These are phyloP conservation scores for Phoenicopterus ruber DNA, from an alignment of 2,113 vertebrate species.

Conservation along the genomic window DNA sequence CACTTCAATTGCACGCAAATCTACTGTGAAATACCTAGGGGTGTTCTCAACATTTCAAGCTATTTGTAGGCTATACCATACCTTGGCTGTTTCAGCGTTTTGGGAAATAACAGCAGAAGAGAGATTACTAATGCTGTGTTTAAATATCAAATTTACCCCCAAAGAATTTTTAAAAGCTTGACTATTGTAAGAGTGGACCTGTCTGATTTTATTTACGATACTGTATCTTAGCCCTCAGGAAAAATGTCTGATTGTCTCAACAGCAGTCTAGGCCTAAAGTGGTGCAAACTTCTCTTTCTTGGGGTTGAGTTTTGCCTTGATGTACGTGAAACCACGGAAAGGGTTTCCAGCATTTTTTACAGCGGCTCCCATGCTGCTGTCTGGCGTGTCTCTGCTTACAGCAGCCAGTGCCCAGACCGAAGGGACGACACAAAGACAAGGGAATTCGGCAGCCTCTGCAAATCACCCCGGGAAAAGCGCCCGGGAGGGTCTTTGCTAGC, in stretches of 20 bases:
- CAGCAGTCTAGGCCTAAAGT: background rate
- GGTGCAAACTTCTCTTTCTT: background rate
- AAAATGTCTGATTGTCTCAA: background rate
- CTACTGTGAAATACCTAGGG: slow-evolving; percentile 36
- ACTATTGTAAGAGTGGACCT: background rate
- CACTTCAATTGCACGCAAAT: background rate
- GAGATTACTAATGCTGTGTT: background rate
- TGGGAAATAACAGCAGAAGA: background rate
- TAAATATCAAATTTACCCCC: background rate
- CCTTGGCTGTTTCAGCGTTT: background rate
- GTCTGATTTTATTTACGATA: background rate
- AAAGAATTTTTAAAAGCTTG: background rate
- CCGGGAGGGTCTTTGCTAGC: background rate
- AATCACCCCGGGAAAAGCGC: background rate
- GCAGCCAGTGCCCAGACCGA: background rate
- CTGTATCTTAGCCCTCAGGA: background rate
- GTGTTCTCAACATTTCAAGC: background rate
- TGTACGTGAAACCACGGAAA: background rate
- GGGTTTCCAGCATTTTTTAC: background rate
- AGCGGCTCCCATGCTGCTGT: background rate
- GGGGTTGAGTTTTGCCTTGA: background rate
- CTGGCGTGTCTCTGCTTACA: background rate
- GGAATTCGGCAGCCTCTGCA: background rate
- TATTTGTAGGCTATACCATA: background rate
- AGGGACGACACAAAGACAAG: background rate